Evolutionary conservation across 2,888 invertebrate species (phyloP).

Genomic region (Chironomus tentans): DNA sequence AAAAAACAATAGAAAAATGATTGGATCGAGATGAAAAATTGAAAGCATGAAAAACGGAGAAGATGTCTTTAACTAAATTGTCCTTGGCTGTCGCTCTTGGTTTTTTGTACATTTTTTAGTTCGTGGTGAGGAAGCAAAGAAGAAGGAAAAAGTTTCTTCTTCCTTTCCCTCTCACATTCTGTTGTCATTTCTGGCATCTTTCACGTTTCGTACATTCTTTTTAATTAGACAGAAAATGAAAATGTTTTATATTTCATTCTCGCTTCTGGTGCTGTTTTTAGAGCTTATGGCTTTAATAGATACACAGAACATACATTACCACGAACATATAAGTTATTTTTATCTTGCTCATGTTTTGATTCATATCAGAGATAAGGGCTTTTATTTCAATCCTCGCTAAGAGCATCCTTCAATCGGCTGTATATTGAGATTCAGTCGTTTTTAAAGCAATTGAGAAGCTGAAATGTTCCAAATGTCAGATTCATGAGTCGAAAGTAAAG

Average conservation of each 20-base stretch:
- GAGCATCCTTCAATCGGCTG: too few relatives aligned
- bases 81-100: neutral
- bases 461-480: too few relatives aligned
- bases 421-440: too few relatives aligned
- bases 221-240: conserved; percentile 18
- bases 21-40: neutral
- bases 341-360: too few relatives aligned
- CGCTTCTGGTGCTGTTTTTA: neutral
- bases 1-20: neutral
- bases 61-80: neutral
- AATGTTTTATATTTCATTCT: conserved; percentile 15
- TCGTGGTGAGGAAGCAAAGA: too few relatives aligned
- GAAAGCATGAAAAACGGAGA: neutral
- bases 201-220: conserved; percentile 16
- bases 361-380: too few relatives aligned
- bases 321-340: too few relatives aligned
- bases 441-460: too few relatives aligned
- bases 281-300: too few relatives aligned
- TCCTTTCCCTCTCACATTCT: neutral
- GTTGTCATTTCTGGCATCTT: conserved; percentile 23
- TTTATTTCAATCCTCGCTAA: too few relatives aligned
- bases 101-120: neutral
- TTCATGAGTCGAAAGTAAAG: too few relatives aligned
- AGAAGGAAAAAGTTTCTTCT: neutral
- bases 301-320: too few relatives aligned